Base-by-base conservation (phyloP, 1,140 invertebrate species). In the Papilio xuthus region DNA sequence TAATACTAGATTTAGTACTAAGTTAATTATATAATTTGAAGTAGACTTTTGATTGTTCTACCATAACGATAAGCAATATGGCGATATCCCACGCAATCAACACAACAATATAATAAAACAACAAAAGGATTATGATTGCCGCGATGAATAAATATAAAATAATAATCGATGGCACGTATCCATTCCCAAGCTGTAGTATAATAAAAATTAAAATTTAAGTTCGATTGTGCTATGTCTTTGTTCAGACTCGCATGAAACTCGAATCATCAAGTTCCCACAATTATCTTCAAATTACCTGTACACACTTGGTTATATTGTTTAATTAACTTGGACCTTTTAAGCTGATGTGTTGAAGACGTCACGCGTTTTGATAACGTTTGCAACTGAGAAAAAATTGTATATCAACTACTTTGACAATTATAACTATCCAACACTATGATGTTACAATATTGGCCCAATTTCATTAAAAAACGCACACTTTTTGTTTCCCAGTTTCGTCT, bases 91-190 rank as follows among this genome's bases (percentile, higher is more conserved):
- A 72, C 41, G 70, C 70, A 73, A 73, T 73, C 71, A 44, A n/a
- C 41, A 73, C 41, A 42, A 73, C 12, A 42, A 72, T 72, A 73
- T 73, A 71, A 71, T 71, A 44, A 72, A 50, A 73, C 71, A 73
- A 70, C n/a, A 70, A 73, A 73, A 73, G 71, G 41, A 47, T 73
- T 73, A 42, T 73, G 71, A 73, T 73, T 73, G 37, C 37, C 1
- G 41, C 41, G 23, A 44, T 47, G 71, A 47, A 73, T 73, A 73
- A 72, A 42, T 47, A 26, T 44, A 73, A 44, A 73, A 73, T 41
- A 73, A 73, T 73, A 73, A 73, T 73, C 71, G 42, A 73, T 73
- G 18, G 42, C 71, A 26, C 41, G 23, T 73, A 73, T 73, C 71
- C 23, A 73, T 73, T 73, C 71, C 42, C 71, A 73, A 47, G 20